phyloP scores from a whole-genome alignment of 2,113 vertebrate species.

The Aspidoscelis tigris region DNA sequence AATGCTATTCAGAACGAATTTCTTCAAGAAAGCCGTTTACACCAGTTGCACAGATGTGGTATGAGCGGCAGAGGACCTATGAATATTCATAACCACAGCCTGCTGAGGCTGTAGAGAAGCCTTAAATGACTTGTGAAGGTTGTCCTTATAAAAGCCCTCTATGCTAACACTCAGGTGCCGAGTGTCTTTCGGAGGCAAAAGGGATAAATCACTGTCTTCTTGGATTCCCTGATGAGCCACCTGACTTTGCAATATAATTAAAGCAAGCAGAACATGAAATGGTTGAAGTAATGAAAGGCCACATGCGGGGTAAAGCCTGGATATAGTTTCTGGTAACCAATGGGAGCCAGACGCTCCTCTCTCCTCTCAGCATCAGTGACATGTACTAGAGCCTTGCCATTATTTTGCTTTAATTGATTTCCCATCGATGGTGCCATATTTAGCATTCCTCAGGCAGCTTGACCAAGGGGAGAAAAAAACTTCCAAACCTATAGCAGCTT shows the following conservation, averaged over 20 bases:
- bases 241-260: constrained; percentile 31
- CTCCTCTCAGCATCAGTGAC: constrained; percentile 18
- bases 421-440: constrained; percentile 19
- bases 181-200: background rate
- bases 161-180: background rate
- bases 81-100: background rate
- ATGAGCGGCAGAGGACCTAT: constrained; percentile 9
- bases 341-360: background rate
- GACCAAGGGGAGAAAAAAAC: background rate
- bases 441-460: background rate
- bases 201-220: constrained; percentile 18
- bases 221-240: constrained; percentile 20
- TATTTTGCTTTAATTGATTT: constrained; percentile 21
- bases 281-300: constrained; percentile 13
- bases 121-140: background rate
- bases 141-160: background rate
- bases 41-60: background rate
- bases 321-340: background rate
- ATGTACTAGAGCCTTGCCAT: background rate
- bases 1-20: background rate
- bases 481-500: constrained; percentile 9
- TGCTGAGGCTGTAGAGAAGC: background rate
- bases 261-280: constrained; percentile 19
- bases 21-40: constrained; percentile 7
- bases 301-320: fast-evolving